Evolutionary conservation across 2,888 invertebrate genomes (phyloP), one percentile per base, ranked within the genome.

Genomic region (Diarsia mendica): DNA sequence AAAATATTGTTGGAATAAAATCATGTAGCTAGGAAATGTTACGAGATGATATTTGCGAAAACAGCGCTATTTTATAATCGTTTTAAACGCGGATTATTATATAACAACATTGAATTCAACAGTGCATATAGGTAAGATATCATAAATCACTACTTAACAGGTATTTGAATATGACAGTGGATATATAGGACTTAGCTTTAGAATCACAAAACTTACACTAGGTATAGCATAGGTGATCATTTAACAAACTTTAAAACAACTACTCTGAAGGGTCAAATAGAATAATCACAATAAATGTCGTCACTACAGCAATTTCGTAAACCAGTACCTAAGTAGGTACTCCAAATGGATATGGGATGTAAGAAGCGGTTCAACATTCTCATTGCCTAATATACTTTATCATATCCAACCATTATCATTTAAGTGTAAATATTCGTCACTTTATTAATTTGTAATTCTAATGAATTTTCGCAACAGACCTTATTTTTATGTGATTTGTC

Each of bases 171-270:
- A 90, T 89, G 90, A 92, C 89, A 91, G 86, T 90, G 93, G 90
- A 92, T 91, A 94, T 92, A 92, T 93, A 94, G 93, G 92, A 92
- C 92, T 92, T 90, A 94, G 90, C 90, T 91, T 94, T 93, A 93
- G 91, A 93, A 93, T 92, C 92, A 92, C 90, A 90, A 91, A 92
- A 91, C 92, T 93, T 94, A 94, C 91, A 87, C 92, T 94, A 94
- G 87, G 90, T 78, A 90, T 93, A 93, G 91, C 87, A 91, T 92
- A 91, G 85, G 90, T 90, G 89, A 91, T 91, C 87, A 84, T 85
- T 87, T 90, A 91, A 91, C 91, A 86, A 91, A 89, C 88, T 90
- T 91, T 87, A 88, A 93, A 93, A 92, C 91, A 91, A 91, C 93
- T 93, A 94, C 91, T 77, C 90, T 91, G 87, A 93, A 91, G 90